Base-by-base conservation (phyloP, 2,888 invertebrate genomes). In the Noctuana brunneofusca region DNA sequence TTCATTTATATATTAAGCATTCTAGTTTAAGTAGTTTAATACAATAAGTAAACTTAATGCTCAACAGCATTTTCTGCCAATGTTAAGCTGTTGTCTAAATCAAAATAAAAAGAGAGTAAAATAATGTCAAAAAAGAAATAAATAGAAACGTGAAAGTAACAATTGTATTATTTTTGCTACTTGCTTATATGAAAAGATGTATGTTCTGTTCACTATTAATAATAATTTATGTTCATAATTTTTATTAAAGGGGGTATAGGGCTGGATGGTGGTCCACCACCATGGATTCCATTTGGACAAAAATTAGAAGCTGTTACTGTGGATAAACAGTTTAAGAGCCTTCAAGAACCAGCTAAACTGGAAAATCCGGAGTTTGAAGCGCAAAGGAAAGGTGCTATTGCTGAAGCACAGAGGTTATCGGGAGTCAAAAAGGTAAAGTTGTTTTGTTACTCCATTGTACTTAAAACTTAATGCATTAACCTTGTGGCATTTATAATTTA, bases 271-370 rank as follows among this genome's bases (percentile, higher is more conserved):
- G 96, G 96, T 0, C 97, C 97, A 1, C 97, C 97, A 46, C 95
- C 96, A 41, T 98, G 98, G 97, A 97, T 97, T 71, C 95, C 97
- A 35, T 98, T 98, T 89, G 98, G 98, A 0, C 95, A 96, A 74
- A 95, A 94, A 75, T 92, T 96, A 59, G 90, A 94, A 71, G 92
- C 93, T 57, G 83, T 92, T 4, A 84, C 93, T 24, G 87, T 93
- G 43, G 94, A 95, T 66, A 93, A 93, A 69, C 93, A 94, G 73
- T 96, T 96, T 67, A 96, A 96, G 78, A 95, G 96, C 64, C 80
- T 96, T 24, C 90, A 90, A 64, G 92, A 90, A 55, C 93, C 93
- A 57, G 86, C 89, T 9, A 94, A 94, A 78, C 94, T 95, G 60
- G 96, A 96, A 68, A 95, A 96, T 83, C 94, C 94, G 0, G 97